Evolutionary conservation across 2,888 invertebrate species (phyloP), one percentile per base, ranked within the genome.

Genomic region (Salpingus planirostris): DNA sequence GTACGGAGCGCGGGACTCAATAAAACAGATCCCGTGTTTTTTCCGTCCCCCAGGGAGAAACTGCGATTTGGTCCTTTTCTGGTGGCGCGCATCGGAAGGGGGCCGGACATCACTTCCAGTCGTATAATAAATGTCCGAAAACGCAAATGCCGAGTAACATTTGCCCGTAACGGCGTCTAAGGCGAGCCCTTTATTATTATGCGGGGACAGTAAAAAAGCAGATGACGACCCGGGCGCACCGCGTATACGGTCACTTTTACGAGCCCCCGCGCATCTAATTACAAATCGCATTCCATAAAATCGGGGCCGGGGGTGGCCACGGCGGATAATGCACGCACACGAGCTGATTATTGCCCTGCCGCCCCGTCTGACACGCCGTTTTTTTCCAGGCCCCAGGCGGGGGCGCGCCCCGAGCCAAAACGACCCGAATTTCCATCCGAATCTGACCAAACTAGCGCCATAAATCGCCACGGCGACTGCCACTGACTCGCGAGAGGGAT

Each of bases 141-240:
- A 64, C 60, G 63, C 63, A 64, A 64, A 63, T 62, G 56, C 54
- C 55, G 51, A 60, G 64, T 60, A 63, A 64, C 65, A 64, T 64
- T 65, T 65, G 65, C 60, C 49, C 49, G 58, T 62, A 64, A 65
- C 62, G 57, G 62, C 62, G 56, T 57, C 57, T 52, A 49, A 57
- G 59, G 55, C 58, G 49, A 47, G 56, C 53, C 54, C 75, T 76
- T 76, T 76, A 76, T 76, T 76, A 75, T 71, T 72, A 75, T 75
- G 65, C 66, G 65, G 65, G 65, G 64, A 65, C 64, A 59, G 56
- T 66, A 66, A 76, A 76, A 76, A 74, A 74, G 70, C 75, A 75
- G 72, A 73, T 74, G 65, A 74, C 67, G 57, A 50, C 42, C 47
- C 54, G 25, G 31, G 6, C 10, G n/a, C n/a, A n/a, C n/a, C n/a